phyloP scores from a whole-genome alignment of 2,888 invertebrate genomes.

The Prosapia bicincta region DNA sequence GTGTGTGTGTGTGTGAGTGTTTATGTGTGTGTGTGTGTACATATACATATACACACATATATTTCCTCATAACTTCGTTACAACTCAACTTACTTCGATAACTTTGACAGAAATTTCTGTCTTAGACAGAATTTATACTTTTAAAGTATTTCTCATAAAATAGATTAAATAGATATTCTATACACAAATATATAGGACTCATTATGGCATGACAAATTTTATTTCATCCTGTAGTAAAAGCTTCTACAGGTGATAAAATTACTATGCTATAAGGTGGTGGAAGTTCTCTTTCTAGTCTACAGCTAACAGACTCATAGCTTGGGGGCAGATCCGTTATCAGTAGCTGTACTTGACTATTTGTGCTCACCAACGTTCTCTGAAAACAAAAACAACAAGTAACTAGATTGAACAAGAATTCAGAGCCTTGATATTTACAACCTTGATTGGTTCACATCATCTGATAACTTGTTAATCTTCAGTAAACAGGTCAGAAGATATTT shows the following conservation, averaged over 20 bases:
- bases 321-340: not conserved
- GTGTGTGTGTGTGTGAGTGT: not conserved
- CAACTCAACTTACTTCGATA: no score
- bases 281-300: not conserved
- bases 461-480: not conserved
- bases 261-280: not conserved
- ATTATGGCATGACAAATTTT: no score
- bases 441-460: not conserved
- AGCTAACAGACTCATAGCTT: not conserved
- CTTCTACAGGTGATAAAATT: not conserved
- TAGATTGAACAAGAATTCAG: no score
- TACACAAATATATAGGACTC: no score
- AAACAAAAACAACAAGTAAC: not conserved
- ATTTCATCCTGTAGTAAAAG: not conserved
- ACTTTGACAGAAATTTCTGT: not conserved
- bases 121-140: not conserved
- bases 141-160: no score
- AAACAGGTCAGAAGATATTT: no score
- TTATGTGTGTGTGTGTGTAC: not conserved
- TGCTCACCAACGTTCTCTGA: not conserved
- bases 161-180: no score
- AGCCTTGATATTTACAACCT: not conserved
- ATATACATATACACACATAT: not conserved
- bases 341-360: not conserved
- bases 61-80: no score